Percentiles rank a stretch among this genome's conserved stretches.
Conservation (phyloP, 1,140 invertebrate species). For the Anoplophora glabripennis region DNA sequence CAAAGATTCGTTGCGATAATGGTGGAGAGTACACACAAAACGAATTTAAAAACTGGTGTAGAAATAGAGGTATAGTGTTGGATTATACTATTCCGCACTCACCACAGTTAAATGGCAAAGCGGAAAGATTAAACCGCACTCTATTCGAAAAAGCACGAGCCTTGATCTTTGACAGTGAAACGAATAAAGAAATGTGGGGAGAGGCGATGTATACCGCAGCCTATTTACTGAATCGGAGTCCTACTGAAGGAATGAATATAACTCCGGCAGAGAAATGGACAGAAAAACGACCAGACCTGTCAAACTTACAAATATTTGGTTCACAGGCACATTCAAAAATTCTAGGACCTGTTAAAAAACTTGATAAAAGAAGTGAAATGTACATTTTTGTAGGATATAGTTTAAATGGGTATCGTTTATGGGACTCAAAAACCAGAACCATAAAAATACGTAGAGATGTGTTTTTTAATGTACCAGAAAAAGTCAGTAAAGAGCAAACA, state of each 20-base stretch:
- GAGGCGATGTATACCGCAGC: constrained; percentile 35
- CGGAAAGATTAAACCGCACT: constrained; percentile 46
- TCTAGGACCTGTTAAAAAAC: constrained; percentile 13
- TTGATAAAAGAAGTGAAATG: not conserved
- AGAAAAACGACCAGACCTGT: constrained; percentile 34
- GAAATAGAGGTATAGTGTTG: constrained; percentile 26
- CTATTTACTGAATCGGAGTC: constrained; percentile 40
- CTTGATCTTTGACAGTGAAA: constrained; percentile 34
- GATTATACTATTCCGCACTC: constrained; percentile 35
- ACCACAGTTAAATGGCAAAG: constrained; percentile 47
- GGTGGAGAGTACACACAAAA: constrained; percentile 27
- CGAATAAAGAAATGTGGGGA: constrained; percentile 37
- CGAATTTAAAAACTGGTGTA: not conserved
- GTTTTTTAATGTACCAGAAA: too few species aligned
- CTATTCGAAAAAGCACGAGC: constrained; percentile 41
- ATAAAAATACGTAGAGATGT: too few species aligned
- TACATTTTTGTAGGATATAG: constrained; percentile 27
- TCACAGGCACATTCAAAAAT: constrained; percentile 26
- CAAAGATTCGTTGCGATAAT: constrained; percentile 17
- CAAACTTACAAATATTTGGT: constrained; percentile 38
- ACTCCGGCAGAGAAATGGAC: constrained; percentile 43
- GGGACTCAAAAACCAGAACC: too few species aligned
- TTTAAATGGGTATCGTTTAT: too few species aligned
- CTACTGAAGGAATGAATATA: constrained; percentile 18
- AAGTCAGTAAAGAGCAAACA: too few species aligned